Evolutionary conservation across 2,797 vertebrate species (phyloP), one percentile per base, ranked within the genome.

Genomic region (Hipposideros larvatus): DNA sequence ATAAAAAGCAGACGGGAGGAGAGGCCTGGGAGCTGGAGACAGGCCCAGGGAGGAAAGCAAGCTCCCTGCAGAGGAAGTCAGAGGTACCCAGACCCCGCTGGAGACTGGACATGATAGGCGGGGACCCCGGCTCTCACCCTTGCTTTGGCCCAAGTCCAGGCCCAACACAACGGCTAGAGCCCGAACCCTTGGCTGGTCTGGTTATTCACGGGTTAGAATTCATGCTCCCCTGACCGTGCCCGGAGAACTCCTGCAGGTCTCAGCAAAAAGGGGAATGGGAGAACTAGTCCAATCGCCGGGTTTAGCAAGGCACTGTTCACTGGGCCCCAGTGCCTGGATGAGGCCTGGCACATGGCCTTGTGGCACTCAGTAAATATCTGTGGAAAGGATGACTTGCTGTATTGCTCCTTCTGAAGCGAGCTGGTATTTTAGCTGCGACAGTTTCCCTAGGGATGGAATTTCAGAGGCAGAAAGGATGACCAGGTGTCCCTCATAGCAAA

Each of bases 21-120:
- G 84, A 65, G 21, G 34, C 74, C 94, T 93, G 53, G 26, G 75
- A 91, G 89, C 24, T 53, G 65, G 84, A 84, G 74, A 11, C 4
- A 11, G 24, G 66, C 48, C 90, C 77, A 15, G 21, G 68, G 11
- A 91, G 66, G 66, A 84, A 77, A 87, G 37, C 2, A 34, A 70
- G 10, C 57, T 79, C 34, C 79, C 57, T 57, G 86, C 41, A 24
- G 15, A n/a, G 41, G 55, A 34, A 83, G n/a, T 48, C 10, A 0
- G 46, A 66, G 80, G 21, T 48, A 13, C 37, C 34, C 13, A 24
- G 82, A 31, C 24, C 68, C 71, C 2, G 1, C 11, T 0, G 24
- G 66, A 34, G 7, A 48, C 41, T 2, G 18, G 37, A 43, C 6
- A 24, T 1, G 13, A 10, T 4, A 18, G 22, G 13, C 5, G 1